Evolutionary conservation across 2,888 invertebrate species (phyloP).

Genomic region (Empis livida): DNA sequence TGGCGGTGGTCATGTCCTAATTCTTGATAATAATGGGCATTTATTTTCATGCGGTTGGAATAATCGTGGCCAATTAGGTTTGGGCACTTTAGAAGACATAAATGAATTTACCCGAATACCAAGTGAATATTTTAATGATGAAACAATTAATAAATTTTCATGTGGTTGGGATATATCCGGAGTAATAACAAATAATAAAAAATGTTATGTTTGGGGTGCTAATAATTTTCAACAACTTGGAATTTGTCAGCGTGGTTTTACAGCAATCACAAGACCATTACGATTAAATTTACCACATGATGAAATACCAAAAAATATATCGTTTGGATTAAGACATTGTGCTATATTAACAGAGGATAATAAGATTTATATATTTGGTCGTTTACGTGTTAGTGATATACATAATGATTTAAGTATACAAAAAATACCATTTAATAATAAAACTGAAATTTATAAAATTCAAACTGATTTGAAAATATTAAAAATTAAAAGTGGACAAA

Average conservation of each 20-base stretch:
- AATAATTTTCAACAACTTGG: constrained; percentile 68
- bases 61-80: constrained; percentile 56
- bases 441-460: constrained; percentile 24
- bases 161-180: constrained; percentile 71
- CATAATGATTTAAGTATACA: constrained; percentile 26
- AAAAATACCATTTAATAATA: constrained; percentile 23
- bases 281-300: constrained; percentile 24
- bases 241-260: constrained; percentile 37
- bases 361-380: constrained; percentile 29
- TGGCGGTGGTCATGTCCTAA: constrained; percentile 64
- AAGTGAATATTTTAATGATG: constrained; percentile 43
- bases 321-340: constrained; percentile 30
- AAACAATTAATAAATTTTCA: constrained; percentile 50
- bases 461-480: constrained; percentile 37
- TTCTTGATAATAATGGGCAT: constrained; percentile 51
- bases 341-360: constrained; percentile 28
- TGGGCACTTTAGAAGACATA: constrained; percentile 22
- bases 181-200: constrained; percentile 55
- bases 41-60: constrained; percentile 66
- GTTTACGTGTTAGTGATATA: constrained; percentile 22
- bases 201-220: constrained; percentile 71
- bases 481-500: constrained; percentile 65
- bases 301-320: constrained; percentile 22
- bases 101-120: constrained; percentile 37
- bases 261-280: constrained; percentile 27